phyloP scores from a whole-genome alignment of 1,140 invertebrate species.

The Mercenaria mercenaria region DNA sequence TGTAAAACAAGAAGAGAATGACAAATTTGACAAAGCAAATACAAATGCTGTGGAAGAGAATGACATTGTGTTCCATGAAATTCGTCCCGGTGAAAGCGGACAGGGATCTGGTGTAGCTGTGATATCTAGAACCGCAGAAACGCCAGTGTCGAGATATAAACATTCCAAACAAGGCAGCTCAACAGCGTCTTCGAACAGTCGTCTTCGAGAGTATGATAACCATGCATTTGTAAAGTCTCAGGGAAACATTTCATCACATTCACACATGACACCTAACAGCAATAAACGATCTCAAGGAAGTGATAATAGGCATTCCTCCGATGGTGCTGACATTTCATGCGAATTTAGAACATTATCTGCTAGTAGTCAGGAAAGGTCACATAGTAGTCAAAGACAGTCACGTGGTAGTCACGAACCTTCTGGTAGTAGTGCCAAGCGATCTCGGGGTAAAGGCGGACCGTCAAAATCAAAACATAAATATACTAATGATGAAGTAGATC shows the following conservation, averaged over 20 bases:
- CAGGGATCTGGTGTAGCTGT: background rate
- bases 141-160: background rate
- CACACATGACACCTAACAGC: slow-evolving; percentile 4
- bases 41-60: background rate
- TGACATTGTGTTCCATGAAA: background rate
- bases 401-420: background rate
- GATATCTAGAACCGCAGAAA: background rate
- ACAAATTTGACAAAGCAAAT: background rate
- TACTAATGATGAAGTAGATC: background rate
- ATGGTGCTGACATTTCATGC: slow-evolving; percentile 15
- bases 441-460: background rate
- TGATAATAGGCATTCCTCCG: slow-evolving; percentile 3
- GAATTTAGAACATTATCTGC: slow-evolving; percentile 21
- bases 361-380: slow-evolving; percentile 19
- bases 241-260: slow-evolving; percentile 42
- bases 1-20: background rate
- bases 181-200: slow-evolving; percentile 13
- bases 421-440: background rate
- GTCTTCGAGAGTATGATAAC: slow-evolving; percentile 43
- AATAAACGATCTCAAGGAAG: slow-evolving; percentile 23
- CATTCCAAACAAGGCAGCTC: slow-evolving; percentile 24
- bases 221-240: slow-evolving; percentile 49
- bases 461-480: slow-evolving; percentile 17
- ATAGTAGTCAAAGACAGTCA: slow-evolving; percentile 16
- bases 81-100: background rate